These are phyloP conservation scores for Paradisaea rubra DNA, from an alignment of 2,113 vertebrate species.

Conservation along the genomic window DNA sequence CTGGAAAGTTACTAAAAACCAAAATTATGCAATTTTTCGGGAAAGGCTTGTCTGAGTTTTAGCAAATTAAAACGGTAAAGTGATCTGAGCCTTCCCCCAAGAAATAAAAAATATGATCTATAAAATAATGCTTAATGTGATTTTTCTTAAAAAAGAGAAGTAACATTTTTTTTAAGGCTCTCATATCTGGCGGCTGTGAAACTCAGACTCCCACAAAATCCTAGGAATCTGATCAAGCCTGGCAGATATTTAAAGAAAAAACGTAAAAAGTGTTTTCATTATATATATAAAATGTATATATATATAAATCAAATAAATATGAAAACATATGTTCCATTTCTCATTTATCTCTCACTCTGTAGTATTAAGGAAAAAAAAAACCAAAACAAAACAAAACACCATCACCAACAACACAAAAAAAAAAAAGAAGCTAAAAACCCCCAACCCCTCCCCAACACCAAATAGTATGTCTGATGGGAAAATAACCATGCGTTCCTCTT, in stretches of 20 bases:
- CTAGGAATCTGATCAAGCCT: conserved; percentile 62
- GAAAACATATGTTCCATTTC: conserved; percentile 50
- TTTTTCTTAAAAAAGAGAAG: conserved; percentile 46
- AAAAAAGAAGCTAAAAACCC: neutral
- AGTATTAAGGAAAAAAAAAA: conserved; percentile 10
- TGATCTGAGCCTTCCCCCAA: neutral
- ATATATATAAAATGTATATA: neutral
- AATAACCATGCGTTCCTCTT: conserved; percentile 26
- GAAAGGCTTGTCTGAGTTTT: conserved; percentile 9
- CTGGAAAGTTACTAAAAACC: conserved; percentile 19
- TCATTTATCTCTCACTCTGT: conserved; percentile 23
- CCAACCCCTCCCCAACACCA: neutral
- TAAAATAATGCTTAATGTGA: conserved; percentile 40
- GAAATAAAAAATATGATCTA: conserved; percentile 13
- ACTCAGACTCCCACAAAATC: conserved; percentile 55
- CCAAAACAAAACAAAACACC: neutral
- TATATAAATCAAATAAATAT: conserved; percentile 54
- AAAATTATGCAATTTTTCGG: conserved; percentile 10
- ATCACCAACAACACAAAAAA: neutral
- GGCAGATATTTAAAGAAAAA: conserved; percentile 66
- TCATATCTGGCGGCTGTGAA: conserved; percentile 55
- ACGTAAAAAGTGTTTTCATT: conserved; percentile 21
- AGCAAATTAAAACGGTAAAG: conserved; percentile 38
- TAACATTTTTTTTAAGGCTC: conserved; percentile 63
- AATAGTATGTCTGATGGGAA: conserved; percentile 27